Conservation (phyloP, 2,888 invertebrate species). For the Theodoxus fluviatilis region DNA sequence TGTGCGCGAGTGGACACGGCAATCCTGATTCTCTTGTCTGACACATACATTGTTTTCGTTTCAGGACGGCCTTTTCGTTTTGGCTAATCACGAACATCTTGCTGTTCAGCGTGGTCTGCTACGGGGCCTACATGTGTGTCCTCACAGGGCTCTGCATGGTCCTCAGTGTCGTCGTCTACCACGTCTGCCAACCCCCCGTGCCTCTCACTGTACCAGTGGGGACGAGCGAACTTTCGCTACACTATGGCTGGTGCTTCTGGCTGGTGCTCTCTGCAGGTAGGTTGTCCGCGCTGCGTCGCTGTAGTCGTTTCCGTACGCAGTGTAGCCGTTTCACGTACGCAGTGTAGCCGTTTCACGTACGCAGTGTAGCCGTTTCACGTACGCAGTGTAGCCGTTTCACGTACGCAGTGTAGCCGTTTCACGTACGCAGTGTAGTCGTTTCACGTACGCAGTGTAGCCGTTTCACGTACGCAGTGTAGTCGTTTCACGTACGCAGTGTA, state of each 20-base stretch:
- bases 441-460: too few species aligned
- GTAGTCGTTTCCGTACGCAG: too few species aligned
- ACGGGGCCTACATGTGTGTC: conserved; percentile 86
- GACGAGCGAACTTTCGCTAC: conserved; percentile 80
- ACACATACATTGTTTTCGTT: too few species aligned
- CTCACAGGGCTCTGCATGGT: conserved; percentile 83
- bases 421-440: too few species aligned
- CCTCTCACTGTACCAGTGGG: conserved; percentile 85
- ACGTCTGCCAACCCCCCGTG: conserved; percentile 76
- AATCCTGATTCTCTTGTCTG: neutral
- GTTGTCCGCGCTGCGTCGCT: too few species aligned
- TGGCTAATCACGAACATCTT: conserved; percentile 93
- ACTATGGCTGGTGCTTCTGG: conserved; percentile 96
- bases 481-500: too few species aligned
- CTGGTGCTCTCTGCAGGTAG: conserved; percentile 84
- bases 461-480: too few species aligned
- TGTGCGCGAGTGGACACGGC: neutral
- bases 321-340: too few species aligned
- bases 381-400: too few species aligned
- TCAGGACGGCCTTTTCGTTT: conserved; percentile 86
- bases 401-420: too few species aligned
- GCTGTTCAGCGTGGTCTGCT: conserved; percentile 81
- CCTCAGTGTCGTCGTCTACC: conserved; percentile 81
- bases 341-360: too few species aligned
- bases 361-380: too few species aligned